A percentile compares a stretch with the other conserved stretches of the same genome.
Evolutionary conservation across 2,797 vertebrate genomes (phyloP).

Genomic region (Manis crassicaudata): DNA sequence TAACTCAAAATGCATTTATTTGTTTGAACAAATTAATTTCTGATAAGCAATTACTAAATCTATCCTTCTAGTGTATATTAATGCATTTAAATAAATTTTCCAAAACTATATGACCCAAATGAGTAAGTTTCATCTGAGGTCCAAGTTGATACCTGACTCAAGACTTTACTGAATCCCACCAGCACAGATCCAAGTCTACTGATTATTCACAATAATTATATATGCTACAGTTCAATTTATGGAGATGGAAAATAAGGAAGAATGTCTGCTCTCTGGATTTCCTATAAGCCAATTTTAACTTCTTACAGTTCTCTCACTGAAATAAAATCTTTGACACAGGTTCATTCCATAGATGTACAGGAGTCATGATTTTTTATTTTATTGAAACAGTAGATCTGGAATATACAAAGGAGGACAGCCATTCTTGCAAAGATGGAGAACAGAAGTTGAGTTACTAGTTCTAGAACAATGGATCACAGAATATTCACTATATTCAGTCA

Average conservation of each 20-base stretch:
- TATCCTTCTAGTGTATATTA: not conserved
- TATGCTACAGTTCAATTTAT: not conserved
- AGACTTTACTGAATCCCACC: not conserved
- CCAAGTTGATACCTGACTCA: not conserved
- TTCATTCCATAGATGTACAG: not conserved
- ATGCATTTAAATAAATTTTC: not conserved
- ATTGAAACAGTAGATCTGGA: not conserved
- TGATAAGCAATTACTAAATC: not conserved
- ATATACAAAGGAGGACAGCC: not conserved
- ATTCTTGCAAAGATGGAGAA: not conserved
- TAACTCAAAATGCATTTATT: not conserved
- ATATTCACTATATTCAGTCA: not conserved
- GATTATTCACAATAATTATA: not conserved
- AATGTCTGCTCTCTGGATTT: not conserved
- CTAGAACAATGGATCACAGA: not conserved
- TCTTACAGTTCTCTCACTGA: not conserved
- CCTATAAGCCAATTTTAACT: not conserved
- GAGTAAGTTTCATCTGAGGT: not conserved
- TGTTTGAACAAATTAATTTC: not conserved
- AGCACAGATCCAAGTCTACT: not conserved
- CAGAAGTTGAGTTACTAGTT: not conserved
- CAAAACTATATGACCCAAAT: not conserved
- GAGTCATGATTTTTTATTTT: not conserved
- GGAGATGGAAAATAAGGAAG: not conserved
- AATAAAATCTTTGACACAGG: not conserved